Percentiles rank a stretch among this genome's conserved stretches.
These are phyloP conservation scores for Dicroscelio sp. DNA, from an alignment of 2,888 invertebrate species.

Conservation along the genomic window DNA sequence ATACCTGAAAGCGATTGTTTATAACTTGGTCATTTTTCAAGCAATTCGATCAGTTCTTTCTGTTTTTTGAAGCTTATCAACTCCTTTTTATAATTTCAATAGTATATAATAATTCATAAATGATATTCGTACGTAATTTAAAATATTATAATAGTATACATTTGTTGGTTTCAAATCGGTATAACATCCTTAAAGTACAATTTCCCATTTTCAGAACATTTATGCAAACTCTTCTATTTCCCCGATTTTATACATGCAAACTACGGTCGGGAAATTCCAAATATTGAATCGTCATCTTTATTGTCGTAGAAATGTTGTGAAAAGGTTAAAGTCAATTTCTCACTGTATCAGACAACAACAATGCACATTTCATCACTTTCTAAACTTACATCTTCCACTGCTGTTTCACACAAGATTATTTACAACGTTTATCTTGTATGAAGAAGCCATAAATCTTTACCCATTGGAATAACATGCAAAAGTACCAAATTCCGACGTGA, in stretches of 20 bases:
- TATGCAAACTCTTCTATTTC: too few relatives aligned
- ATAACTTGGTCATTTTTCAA: too few relatives aligned
- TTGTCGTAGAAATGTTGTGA: background rate
- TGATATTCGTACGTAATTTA: too few relatives aligned
- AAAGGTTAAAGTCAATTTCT: constrained; percentile 59
- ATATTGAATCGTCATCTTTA: background rate
- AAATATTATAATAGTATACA: too few relatives aligned
- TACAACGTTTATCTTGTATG: constrained; percentile 86
- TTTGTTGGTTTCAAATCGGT: too few relatives aligned
- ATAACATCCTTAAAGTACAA: too few relatives aligned
- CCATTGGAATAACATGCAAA: constrained; percentile 75
- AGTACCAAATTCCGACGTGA: constrained; percentile 61
- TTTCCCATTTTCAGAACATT: too few relatives aligned
- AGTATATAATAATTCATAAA: too few relatives aligned
- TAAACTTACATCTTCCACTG: constrained; percentile 18
- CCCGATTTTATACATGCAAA: background rate
- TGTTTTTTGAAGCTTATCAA: too few relatives aligned
- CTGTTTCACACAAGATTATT: constrained; percentile 86
- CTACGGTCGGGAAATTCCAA: background rate
- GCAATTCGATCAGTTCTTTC: too few relatives aligned
- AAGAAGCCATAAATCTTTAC: constrained; percentile 74
- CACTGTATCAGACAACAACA: constrained; percentile 28
- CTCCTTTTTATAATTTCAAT: too few relatives aligned
- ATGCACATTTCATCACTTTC: constrained; percentile 49
- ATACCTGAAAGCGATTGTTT: too few relatives aligned